Base-by-base conservation (phyloP, 2,888 invertebrate species). In the Drosophila rubida region DNA sequence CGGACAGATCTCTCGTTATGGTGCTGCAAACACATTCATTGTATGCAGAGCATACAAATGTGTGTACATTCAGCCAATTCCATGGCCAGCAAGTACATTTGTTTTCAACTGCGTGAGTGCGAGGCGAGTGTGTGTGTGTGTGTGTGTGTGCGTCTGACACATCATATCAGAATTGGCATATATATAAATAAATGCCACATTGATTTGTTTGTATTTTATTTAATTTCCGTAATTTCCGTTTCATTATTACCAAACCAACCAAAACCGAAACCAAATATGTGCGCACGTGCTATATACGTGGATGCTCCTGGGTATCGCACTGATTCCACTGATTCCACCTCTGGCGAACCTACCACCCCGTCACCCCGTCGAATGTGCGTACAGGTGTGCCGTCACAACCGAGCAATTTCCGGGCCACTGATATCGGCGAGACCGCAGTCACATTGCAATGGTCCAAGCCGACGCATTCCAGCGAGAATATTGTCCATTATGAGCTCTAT, bases 371-470 rank as follows among this genome's bases (percentile, higher is more conserved):
- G 22, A 39, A 8, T 66, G 48, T 54, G 39, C 49, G 23, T 51
- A 59, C 87, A 95, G 97, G 99, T 94, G 99, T 99, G 74, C 99
- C 99, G 53, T 97, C 97, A 72, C 98, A 99, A 92, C 99, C 99
- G 11, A 96, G 96, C 85, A 96, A 97, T 93, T 94, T 99, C 88
- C 94, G 96, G 81, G 96, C 96, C 11, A 95, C 95, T 68, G 96
- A 97, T 90, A 95, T 96, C 58, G 97, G 97, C 53, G 97, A 99
- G 92, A 97, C 97, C 53, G 95, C 96, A 66, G 97, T 99, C 61
- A 96, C 96, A 63, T 93, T 99, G 87, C 95, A 96, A 80, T 99
- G 99, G 99, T 95, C 95, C 66, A 95, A 96, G 89, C 99, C 99
- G 14, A 94, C 96, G 69, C 97, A 97, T 93, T 96, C 97, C 71